Evolutionary conservation across 2,888 invertebrate species (phyloP).

Genomic region (Chloroclysta siterata): DNA sequence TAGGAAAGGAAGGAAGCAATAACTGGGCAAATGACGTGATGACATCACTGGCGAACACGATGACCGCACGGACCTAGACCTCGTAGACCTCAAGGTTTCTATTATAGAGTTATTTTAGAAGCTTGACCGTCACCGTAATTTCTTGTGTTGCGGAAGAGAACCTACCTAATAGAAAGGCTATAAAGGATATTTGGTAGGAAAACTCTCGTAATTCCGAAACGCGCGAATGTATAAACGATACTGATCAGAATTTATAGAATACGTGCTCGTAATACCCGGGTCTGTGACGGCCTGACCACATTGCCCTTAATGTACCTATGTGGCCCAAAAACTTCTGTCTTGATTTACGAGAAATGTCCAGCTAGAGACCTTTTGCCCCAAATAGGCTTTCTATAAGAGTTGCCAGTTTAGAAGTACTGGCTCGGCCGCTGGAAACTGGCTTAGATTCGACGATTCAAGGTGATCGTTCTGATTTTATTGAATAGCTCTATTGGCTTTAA

Average conservation of each 20-base stretch:
- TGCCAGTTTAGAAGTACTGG: background rate
- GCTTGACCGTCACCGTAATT: background rate
- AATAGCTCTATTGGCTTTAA: background rate
- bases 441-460: background rate
- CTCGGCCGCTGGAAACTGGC: background rate
- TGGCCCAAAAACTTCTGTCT: too few relatives aligned
- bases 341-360: too few relatives aligned
- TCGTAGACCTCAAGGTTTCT: slow-evolving; percentile 27
- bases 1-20: slow-evolving; percentile 28
- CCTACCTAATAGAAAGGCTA: too few relatives aligned
- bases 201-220: too few relatives aligned
- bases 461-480: background rate
- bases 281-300: too few relatives aligned
- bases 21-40: slow-evolving; percentile 21
- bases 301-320: too few relatives aligned
- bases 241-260: too few relatives aligned
- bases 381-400: background rate
- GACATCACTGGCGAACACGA: slow-evolving; percentile 22
- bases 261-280: too few relatives aligned
- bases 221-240: too few relatives aligned
- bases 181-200: too few relatives aligned
- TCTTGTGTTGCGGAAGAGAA: background rate
- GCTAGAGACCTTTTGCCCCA: too few relatives aligned
- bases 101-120: slow-evolving; percentile 7
- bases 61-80: slow-evolving; percentile 28